Base-by-base conservation (phyloP, 2,113 vertebrate genomes). In the Cochlearius cochlearius region DNA sequence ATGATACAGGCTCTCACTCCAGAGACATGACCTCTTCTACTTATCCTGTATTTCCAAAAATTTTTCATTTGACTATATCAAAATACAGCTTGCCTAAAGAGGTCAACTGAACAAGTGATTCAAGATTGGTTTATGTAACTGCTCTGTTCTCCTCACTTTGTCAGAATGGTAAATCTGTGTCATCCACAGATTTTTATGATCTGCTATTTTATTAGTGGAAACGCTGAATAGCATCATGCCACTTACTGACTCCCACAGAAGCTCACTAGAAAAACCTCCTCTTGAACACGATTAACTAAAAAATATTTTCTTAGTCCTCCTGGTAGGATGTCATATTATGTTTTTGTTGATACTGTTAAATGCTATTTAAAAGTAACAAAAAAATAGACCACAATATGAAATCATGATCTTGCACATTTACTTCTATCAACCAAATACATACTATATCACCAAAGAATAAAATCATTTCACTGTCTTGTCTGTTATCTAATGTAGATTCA, bases 291-390 rank as follows among this genome's bases (percentile, higher is more conserved):
- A 62, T 22, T 64, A 69, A 41, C 5, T 64, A 81, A 85, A 69
- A 71, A 13, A 2, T 14, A 12, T 12, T 32, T 32, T n/a, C 78
- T 88, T 26, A 34, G 32, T 52, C 26, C 25, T 76, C 16, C 36
- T 66, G 8, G 19, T 69, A 66, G 27, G 34, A 83, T 0, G 0
- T 8, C 6, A 14, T 23, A n/a, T 23, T 59, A 36, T 26, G 25
- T 23, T 77, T 75, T 47, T 72, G 15, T 22, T 87, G 22, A 82
- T 45, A 71, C 11, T 59, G 38, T 27, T 74, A 81, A 92, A 66
- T 50, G 5, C 10, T 69, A 41, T 41, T 69, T 67, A 71, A 74
- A 75, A 38, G 22, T 63, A 11, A 38, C n/a, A n/a, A 60, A 50
- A 69, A 59, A 56, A 62, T 25, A 64, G 32, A 27, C 9, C 20